These are phyloP conservation scores for Brachyalestes nurse DNA, from an alignment of 2,797 vertebrate genomes.

Conservation along the genomic window DNA sequence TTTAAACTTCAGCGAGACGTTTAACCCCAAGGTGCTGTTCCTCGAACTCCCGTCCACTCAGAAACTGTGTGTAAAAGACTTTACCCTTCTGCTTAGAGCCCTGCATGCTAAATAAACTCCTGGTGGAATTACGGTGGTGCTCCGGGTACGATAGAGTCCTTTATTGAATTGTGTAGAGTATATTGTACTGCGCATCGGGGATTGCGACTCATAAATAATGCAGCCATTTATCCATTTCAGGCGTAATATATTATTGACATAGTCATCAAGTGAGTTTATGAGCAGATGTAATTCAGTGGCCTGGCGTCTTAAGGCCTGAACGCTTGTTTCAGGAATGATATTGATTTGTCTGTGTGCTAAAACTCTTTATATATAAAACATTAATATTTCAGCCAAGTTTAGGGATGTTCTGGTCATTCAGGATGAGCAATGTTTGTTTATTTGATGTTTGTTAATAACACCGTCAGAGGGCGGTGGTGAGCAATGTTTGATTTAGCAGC, in stretches of 20 bases:
- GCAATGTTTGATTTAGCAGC: no score
- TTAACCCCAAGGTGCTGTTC: background rate
- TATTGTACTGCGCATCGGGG: constrained; percentile 68
- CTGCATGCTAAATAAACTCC: constrained; percentile 42
- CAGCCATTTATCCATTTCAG: constrained; percentile 71
- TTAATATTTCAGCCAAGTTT: background rate
- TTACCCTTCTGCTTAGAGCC: background rate
- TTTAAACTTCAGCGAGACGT: background rate
- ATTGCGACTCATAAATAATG: constrained; percentile 76
- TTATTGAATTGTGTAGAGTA: constrained; percentile 57
- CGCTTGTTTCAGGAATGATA: background rate
- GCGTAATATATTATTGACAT: constrained; percentile 73
- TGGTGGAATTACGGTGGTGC: constrained; percentile 34
- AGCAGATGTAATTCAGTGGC: constrained; percentile 60
- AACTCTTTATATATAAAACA: no score
- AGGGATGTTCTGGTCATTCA: background rate
- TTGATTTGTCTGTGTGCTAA: background rate
- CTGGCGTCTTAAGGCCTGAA: constrained; percentile 11
- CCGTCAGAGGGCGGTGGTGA: no score
- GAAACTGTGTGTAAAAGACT: background rate
- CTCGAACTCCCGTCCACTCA: background rate
- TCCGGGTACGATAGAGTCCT: constrained; percentile 54
- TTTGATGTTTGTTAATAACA: no score
- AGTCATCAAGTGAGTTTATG: constrained; percentile 68
- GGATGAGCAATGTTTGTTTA: background rate